A percentile compares a stretch with the other conserved stretches of the same genome.
Conservation (phyloP, 2,113 vertebrate genomes). For the Pholis gunnellus region DNA sequence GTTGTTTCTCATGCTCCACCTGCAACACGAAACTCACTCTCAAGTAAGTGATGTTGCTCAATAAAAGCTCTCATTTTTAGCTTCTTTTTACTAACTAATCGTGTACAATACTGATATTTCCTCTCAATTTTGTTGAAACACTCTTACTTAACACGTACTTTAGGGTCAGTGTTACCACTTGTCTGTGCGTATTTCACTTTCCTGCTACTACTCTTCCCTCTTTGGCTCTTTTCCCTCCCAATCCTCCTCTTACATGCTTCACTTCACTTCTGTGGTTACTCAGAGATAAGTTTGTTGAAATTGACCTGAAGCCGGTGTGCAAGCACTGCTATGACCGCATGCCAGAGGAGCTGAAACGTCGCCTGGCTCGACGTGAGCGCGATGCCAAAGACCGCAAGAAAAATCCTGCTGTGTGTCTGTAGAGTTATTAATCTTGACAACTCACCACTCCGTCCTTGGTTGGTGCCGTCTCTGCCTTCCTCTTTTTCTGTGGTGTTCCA, state of each 20-base stretch:
- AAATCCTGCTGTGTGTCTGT: constrained; percentile 91
- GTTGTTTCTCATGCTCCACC: constrained; percentile 98
- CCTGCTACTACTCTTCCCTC: constrained; percentile 60
- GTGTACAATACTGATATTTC: background rate
- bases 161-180: constrained; percentile 13
- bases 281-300: constrained; percentile 99
- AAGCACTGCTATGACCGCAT: constrained; percentile 97
- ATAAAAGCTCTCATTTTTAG: background rate
- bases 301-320: constrained; percentile 97
- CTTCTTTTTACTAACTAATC: background rate
- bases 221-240: constrained; percentile 71
- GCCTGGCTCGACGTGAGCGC: constrained; percentile 92
- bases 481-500: constrained; percentile 29
- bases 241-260: constrained; percentile 62
- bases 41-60: constrained; percentile 90
- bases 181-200: constrained; percentile 35
- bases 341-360: constrained; percentile 97
- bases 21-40: constrained; percentile 99
- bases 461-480: constrained; percentile 73
- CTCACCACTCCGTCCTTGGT: constrained; percentile 79
- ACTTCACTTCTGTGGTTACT: constrained; percentile 52
- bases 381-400: constrained; percentile 94
- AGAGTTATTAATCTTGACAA: constrained; percentile 77
- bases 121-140: constrained; percentile 14
- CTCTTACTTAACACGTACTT: background rate